Base-by-base conservation (phyloP, 1,140 invertebrate species). In the Trichomalopsis sarcophagae region DNA sequence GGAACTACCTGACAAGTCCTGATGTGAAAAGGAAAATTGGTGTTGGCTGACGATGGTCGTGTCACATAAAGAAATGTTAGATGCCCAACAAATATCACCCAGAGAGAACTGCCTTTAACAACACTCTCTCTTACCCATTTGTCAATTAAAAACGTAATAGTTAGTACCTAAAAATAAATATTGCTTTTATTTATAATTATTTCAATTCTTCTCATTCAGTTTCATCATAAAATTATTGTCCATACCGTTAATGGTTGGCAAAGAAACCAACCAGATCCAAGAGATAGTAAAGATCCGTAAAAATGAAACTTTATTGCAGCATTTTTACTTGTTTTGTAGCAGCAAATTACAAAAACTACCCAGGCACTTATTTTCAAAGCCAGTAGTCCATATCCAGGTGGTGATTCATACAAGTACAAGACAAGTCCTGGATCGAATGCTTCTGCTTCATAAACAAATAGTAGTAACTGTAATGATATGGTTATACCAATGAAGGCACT, bases 41-140 rank as follows among this genome's bases (percentile, higher is more conserved):
- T 86, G 74, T 92, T 92, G 36, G 87, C 88, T 66, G 88, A 86
- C 40, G 90, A 87, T 76, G 91, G 91, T 81, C 91, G 68, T n/a
- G 90, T 91, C 30, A 91, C 86, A 27, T 89, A 91, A 92, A 98
- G 93, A 93, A 98, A 98, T 90, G 96, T 94, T 9, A 96, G 90
- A 89, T 98, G 97, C 50, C 97, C 97, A 47, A 95, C 91, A 86
- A 97, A 95, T 21, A 96, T 94, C 27, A 98, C 96, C 80, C 95
- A 95, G 44, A 97, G 93, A 21, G 97, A 94, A 6, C 97, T 96
- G 17, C 95, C 96, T 87, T 96, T 96, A 0, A 98, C 96, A 0
- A 98, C 95, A 88, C 97, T 98, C 90, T 98, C 97, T 87, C 98
- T 92, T n/a, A 98, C 96, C 97, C 97, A 98, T 92, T 96, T 96